Evolutionary conservation across 2,797 vertebrate genomes (phyloP).

Genomic region (Mus minutoides): DNA sequence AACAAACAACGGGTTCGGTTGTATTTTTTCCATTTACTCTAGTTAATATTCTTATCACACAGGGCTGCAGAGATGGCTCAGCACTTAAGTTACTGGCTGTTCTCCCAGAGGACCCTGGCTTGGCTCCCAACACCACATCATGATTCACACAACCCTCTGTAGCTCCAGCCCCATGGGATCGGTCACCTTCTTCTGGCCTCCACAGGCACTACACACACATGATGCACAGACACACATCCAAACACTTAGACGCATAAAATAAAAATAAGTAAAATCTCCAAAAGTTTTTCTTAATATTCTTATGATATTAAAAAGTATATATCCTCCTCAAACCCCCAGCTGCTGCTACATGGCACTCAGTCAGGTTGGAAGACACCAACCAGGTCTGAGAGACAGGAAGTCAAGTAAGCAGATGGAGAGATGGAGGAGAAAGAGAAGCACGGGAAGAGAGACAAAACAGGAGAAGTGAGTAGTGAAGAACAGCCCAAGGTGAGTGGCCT

Average conservation of each 20-base stretch:
- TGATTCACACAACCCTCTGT: not conserved
- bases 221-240: too few species aligned
- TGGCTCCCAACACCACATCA: not conserved
- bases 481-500: not conserved
- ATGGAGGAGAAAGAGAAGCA: not conserved
- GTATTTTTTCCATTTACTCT: slow-evolving; percentile 82
- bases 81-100: not conserved
- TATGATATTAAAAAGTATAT: slow-evolving; percentile 79
- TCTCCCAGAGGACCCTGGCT: not conserved
- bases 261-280: not conserved
- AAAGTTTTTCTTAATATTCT: slow-evolving; percentile 70
- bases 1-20: slow-evolving; percentile 86
- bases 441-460: not conserved
- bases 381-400: not conserved
- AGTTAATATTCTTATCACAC: slow-evolving; percentile 79
- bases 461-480: not conserved
- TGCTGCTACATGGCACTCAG: not conserved
- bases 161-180: not conserved
- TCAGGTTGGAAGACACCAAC: not conserved
- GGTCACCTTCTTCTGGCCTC: not conserved
- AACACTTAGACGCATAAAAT: not conserved
- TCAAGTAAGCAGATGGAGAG: not conserved
- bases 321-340: slow-evolving; percentile 57
- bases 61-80: not conserved
- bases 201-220: not conserved